Evolutionary conservation across 2,113 vertebrate genomes (phyloP).

Genomic region (Atrichornis clamosus): DNA sequence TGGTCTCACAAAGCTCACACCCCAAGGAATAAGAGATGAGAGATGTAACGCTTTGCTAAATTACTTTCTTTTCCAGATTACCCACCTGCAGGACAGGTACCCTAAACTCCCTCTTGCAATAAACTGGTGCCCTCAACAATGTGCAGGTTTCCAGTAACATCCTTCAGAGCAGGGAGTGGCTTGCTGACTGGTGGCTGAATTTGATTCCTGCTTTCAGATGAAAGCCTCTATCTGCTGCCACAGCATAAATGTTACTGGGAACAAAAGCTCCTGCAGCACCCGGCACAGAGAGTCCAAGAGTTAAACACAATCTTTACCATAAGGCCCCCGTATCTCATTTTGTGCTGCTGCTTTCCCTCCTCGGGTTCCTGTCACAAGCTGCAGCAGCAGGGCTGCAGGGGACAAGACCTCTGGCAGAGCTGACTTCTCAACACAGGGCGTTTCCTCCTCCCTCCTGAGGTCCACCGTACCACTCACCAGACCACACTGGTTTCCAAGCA

Average conservation of each 20-base stretch:
- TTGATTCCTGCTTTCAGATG: neutral
- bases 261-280: neutral
- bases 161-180: neutral
- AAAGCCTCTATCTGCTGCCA: neutral
- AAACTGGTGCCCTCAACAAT: neutral
- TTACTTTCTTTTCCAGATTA: neutral
- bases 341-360: neutral
- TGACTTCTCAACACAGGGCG: neutral
- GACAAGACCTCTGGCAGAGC: neutral
- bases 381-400: neutral
- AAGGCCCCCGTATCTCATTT: neutral
- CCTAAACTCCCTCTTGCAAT: neutral
- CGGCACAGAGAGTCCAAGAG: neutral
- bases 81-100: neutral
- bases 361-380: neutral
- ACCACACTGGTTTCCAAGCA: neutral
- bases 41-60: neutral
- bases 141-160: neutral
- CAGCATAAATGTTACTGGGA: neutral
- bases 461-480: neutral
- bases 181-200: neutral
- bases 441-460: neutral
- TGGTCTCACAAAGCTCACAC: neutral
- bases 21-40: neutral
- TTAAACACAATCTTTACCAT: neutral